phyloP scores from a whole-genome alignment of 2,797 vertebrate species.

The Threskiornis aethiopicus region DNA sequence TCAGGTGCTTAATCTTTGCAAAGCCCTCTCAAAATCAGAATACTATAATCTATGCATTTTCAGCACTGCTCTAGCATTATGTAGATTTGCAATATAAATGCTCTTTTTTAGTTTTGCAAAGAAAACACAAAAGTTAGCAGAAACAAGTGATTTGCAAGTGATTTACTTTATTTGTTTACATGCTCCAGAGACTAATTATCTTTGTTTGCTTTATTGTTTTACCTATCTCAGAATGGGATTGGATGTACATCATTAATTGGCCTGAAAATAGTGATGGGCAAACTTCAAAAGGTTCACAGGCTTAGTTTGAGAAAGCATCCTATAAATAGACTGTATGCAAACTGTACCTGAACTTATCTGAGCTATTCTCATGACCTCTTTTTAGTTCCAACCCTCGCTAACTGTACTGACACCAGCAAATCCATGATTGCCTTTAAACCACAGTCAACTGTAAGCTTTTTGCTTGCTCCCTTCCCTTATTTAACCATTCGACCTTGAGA shows the following conservation, averaged over 20 bases:
- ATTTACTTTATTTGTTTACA: slow-evolving; percentile 57
- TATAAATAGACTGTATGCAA: slow-evolving; percentile 36
- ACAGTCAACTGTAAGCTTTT: neutral
- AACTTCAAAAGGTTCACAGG: slow-evolving; percentile 63
- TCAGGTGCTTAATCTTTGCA: neutral
- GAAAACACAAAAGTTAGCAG: slow-evolving; percentile 1
- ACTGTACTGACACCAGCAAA: neutral
- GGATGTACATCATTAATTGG: slow-evolving; percentile 40
- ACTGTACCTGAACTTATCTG: neutral
- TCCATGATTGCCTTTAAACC: neutral
- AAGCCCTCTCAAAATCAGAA: neutral
- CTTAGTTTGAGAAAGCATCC: neutral
- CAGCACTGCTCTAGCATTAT: neutral
- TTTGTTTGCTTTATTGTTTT: slow-evolving; percentile 58
- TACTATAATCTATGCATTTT: neutral
- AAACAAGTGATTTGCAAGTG: slow-evolving; percentile 44
- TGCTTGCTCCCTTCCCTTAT: neutral
- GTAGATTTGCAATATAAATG: slow-evolving; percentile 12
- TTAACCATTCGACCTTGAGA: neutral
- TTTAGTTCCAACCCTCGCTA: neutral
- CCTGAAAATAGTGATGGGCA: slow-evolving; percentile 12
- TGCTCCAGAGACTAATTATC: slow-evolving; percentile 67
- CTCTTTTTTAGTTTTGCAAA: neutral
- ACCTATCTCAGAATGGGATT: slow-evolving; percentile 1
- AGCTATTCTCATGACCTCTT: neutral